These are phyloP conservation scores for Digitonthophagus gazella DNA, from an alignment of 2,888 invertebrate species.

Conservation along the genomic window DNA sequence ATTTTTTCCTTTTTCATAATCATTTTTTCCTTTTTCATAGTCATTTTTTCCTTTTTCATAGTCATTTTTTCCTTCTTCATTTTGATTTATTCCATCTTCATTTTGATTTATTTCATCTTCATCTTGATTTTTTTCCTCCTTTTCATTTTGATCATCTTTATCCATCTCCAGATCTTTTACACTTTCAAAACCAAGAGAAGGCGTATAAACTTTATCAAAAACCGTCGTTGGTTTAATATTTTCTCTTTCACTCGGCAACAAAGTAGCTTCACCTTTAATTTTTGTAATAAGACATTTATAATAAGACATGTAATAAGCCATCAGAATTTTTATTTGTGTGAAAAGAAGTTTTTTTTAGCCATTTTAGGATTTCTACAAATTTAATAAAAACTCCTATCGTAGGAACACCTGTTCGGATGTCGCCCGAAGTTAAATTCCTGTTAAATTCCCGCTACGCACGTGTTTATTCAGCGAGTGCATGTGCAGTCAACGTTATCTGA, in stretches of 20 bases:
- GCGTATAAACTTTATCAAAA: neutral
- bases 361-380: neutral
- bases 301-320: no score
- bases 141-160: no score
- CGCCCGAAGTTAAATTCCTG: neutral
- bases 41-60: no score
- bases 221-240: slow-evolving; percentile 13
- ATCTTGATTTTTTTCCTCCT: no score
- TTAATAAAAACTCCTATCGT: neutral
- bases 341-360: no score
- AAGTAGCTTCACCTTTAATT: slow-evolving; percentile 62
- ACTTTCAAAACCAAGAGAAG: slow-evolving; percentile 1
- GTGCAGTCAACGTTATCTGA: neutral
- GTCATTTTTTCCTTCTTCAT: no score
- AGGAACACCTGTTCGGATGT: neutral
- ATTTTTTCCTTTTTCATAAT: no score
- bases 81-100: no score
- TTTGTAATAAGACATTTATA: slow-evolving; percentile 60
- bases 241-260: slow-evolving; percentile 34
- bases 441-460: neutral
- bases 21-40: no score
- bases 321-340: no score
- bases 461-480: neutral
- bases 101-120: no score
- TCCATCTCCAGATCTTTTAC: no score